Base-by-base conservation (phyloP, 2,888 invertebrate genomes). In the Axea sp. region DNA sequence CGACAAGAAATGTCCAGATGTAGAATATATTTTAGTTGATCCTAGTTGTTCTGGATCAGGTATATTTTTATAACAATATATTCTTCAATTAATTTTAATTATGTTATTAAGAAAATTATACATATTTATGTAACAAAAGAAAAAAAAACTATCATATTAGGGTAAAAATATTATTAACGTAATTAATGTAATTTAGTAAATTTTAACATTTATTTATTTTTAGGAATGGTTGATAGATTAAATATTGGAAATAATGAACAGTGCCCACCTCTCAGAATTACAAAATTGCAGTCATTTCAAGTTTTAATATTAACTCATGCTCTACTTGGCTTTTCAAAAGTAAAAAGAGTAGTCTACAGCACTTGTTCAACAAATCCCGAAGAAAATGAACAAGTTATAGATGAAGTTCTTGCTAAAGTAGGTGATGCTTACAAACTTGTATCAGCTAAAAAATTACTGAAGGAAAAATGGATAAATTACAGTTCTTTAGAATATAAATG, bases 11-110 rank as follows among this genome's bases (percentile, higher is more conserved):
- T 90, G 90, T 80, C 90, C 91, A 17, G 90, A 92, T 77, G 94
- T 97, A 0, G 93, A 96, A 85, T 97, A 96, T 81, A 94, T 98
- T 78, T 89, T 99, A n/a, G 92, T 99, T 0, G 99, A 99, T 89
- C 98, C 99, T 0, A 96, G 97, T 59, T 99, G 99, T 87, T 95
- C 97, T 14, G 98, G 99, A 31, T 96, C 97, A 85, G 98, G 96
- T 92, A 90, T 89, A 9, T 11, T 68, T 22, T 8, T 5, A 22
- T 15, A 43, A 43, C 9, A 7, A 4, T n/a, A 11, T n/a, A 5
- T 24, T 41, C 24, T 24, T 24, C 7, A 19, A 19, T 19, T 3
- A 19, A 19, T 19, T 19, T 19, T 2, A 19, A 19, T 19, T 19
- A 19, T 19, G 4, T 19, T n/a, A n/a, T n/a, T n/a, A n/a, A n/a